Evolutionary conservation across 2,797 vertebrate species (phyloP).

Genomic region (Podargus strigoides): DNA sequence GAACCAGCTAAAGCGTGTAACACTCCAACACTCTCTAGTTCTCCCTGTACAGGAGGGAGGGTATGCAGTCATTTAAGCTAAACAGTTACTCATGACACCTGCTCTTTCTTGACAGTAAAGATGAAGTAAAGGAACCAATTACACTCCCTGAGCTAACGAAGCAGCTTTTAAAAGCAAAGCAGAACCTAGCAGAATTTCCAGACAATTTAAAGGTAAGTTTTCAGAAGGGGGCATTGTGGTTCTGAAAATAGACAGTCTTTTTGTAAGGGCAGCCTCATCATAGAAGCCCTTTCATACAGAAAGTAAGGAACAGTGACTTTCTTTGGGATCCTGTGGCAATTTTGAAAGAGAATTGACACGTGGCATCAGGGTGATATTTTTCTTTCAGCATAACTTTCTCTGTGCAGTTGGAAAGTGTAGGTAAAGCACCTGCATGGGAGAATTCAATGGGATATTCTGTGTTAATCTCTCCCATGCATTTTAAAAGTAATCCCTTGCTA

Average conservation of each 20-base stretch:
- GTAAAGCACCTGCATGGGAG: neutral
- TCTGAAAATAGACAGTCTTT: neutral
- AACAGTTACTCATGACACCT: neutral
- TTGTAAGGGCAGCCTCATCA: neutral
- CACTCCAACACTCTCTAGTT: neutral
- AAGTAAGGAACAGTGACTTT: neutral
- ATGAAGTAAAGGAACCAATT: conserved; percentile 52
- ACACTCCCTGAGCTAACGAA: conserved; percentile 81
- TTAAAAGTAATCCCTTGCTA: neutral
- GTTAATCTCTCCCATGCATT: neutral
- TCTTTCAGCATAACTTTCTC: neutral
- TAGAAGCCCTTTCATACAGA: neutral
- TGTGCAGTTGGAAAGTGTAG: rapidly evolving
- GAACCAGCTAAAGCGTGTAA: rapidly evolving
- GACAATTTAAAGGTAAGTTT: conserved; percentile 83
- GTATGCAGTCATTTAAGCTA: neutral
- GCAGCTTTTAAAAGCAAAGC: conserved; percentile 80
- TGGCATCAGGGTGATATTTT: neutral
- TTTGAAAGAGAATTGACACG: neutral
- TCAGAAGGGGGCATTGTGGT: neutral
- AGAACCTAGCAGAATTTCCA: conserved; percentile 79
- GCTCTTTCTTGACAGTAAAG: conserved; percentile 59
- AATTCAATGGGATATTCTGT: neutral
- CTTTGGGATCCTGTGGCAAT: neutral
- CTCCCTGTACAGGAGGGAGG: neutral